These are phyloP conservation scores for Apaloderma vittatum DNA, from an alignment of 2,113 vertebrate genomes.

Conservation along the genomic window DNA sequence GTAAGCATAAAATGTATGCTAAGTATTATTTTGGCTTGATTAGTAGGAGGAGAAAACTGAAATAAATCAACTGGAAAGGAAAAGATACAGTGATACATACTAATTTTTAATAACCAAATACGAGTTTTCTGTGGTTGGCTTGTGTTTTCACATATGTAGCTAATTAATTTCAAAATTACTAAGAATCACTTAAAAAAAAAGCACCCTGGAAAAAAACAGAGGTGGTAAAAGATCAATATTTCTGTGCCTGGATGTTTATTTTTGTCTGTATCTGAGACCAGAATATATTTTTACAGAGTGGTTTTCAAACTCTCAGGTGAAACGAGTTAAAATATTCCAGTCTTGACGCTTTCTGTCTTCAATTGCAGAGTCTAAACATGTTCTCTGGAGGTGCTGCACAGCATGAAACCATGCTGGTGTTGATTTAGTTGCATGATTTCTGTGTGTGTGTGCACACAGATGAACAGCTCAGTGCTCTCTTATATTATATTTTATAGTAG, in stretches of 20 bases:
- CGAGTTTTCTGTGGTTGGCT: not conserved
- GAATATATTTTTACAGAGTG: not conserved
- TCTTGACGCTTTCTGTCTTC: not conserved
- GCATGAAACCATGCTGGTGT: rapidly evolving
- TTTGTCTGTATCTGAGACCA: not conserved
- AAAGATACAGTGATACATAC: not conserved
- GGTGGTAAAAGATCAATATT: rapidly evolving
- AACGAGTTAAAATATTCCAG: not conserved
- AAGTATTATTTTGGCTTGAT: not conserved
- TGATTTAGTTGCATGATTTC: not conserved
- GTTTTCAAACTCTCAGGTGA: not conserved
- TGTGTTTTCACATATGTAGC: not conserved
- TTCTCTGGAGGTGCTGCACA: not conserved
- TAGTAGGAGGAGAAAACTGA: not conserved
- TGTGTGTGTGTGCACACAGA: rapidly evolving
- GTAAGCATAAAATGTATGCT: not conserved
- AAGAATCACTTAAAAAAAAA: not conserved
- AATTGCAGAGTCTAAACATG: not conserved
- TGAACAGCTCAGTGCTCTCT: rapidly evolving
- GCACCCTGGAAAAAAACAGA: not conserved
- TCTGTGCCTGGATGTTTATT: not conserved
- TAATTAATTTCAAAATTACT: not conserved
- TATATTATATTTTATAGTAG: not conserved
- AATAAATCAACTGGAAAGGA: not conserved
- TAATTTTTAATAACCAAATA: not conserved